Conservation (phyloP, 1,140 invertebrate genomes). For the Teleogryllus occipitalis region DNA sequence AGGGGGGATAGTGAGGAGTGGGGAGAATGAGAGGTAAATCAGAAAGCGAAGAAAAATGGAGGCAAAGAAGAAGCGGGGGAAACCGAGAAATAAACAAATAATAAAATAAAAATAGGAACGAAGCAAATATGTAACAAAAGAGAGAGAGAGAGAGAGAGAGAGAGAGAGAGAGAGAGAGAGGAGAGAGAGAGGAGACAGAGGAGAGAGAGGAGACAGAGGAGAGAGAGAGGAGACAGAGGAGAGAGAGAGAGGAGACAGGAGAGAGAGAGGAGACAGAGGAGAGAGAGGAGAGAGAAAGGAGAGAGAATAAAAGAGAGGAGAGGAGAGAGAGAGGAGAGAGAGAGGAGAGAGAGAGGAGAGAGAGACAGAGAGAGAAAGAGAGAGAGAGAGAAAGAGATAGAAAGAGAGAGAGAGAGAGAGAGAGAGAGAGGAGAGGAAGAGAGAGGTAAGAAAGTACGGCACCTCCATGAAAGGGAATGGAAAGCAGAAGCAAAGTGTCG, state of each 20-base stretch:
- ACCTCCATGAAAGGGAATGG: no score
- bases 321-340: no score
- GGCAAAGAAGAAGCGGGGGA: neutral
- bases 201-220: neutral
- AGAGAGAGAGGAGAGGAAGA: no score
- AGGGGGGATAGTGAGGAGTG: no score
- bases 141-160: constrained; percentile 9
- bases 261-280: neutral
- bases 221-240: neutral
- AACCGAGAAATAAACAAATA: neutral
- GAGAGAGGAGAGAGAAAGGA: no score
- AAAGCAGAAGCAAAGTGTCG: neutral
- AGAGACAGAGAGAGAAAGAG: neutral
- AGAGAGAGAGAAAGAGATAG: neutral
- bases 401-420: no score
- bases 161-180: neutral
- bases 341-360: neutral
- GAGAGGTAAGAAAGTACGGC: no score
- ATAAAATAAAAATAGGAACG: neutral
- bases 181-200: no score
- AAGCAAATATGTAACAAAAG: neutral
- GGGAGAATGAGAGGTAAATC: no score
- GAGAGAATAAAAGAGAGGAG: no score
- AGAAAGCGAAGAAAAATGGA: neutral
- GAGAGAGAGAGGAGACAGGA: neutral